These are phyloP conservation scores for Drosophila miranda DNA, from an alignment of 1,140 invertebrate genomes.

Conservation along the genomic window DNA sequence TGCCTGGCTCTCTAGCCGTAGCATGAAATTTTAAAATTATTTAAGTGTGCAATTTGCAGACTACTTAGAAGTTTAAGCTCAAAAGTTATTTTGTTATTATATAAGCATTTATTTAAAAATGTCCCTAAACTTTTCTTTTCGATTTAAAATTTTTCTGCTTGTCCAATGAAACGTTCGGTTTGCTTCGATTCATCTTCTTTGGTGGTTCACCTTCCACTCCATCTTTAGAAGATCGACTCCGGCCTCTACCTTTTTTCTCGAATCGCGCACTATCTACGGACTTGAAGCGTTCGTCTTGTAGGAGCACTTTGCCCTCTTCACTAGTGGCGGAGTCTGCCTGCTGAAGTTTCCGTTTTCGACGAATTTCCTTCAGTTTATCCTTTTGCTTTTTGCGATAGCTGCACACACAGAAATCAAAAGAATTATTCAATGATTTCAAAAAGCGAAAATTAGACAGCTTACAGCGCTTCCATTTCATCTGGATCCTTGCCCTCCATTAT, in stretches of 20 bases:
- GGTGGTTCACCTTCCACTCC: not conserved
- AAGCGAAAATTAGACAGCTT: constrained; percentile 14
- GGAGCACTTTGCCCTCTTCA: constrained; percentile 39
- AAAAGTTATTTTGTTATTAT: constrained; percentile 58
- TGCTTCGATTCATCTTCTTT: constrained; percentile 17
- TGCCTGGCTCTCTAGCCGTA: constrained; percentile 8
- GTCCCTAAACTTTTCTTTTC: constrained; percentile 7
- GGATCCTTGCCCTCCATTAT: constrained; percentile 93
- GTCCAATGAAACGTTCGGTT: constrained; percentile 2
- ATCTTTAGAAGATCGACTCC: not conserved
- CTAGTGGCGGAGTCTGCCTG: constrained; percentile 35
- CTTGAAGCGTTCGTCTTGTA: constrained; percentile 78
- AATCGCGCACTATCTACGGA: constrained; percentile 60
- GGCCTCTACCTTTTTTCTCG: constrained; percentile 23
- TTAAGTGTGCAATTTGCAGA: constrained; percentile 54
- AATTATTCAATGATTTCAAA: not conserved
- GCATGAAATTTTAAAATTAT: constrained; percentile 58
- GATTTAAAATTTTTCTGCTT: constrained; percentile 12
- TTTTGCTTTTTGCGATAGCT: constrained; percentile 79
- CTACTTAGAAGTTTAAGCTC: constrained; percentile 67
- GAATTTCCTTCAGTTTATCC: constrained; percentile 71
- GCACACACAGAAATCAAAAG: not conserved
- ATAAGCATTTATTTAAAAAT: constrained; percentile 47
- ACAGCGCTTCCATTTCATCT: constrained; percentile 88
- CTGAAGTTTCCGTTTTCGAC: constrained; percentile 61